Conservation (phyloP, 2,797 vertebrate species). For the Alcedo atthis region DNA sequence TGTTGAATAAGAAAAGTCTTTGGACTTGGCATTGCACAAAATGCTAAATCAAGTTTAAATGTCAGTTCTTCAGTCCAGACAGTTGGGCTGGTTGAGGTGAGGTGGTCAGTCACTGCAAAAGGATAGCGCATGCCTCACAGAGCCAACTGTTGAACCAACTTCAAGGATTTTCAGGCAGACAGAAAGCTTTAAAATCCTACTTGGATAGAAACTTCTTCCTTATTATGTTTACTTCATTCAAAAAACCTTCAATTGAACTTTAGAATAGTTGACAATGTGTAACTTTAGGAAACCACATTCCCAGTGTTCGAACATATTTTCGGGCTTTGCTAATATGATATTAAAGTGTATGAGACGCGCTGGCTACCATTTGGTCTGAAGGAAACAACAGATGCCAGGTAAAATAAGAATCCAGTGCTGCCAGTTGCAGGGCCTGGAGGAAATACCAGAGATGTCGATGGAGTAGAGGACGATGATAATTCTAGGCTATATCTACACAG, state of each 20-base stretch:
- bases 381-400: constrained; percentile 71
- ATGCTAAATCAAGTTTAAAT: constrained; percentile 39
- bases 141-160: not conserved
- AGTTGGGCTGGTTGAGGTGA: constrained; percentile 4
- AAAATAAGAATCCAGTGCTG: constrained; percentile 69
- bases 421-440: constrained; percentile 62
- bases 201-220: not conserved
- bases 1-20: constrained; percentile 42
- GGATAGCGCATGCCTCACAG: not conserved
- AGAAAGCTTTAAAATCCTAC: not conserved
- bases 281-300: constrained; percentile 56
- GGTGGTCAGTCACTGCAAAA: not conserved
- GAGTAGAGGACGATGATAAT: constrained; percentile 59
- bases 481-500: constrained; percentile 60
- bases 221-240: not conserved
- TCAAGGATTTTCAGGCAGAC: not conserved
- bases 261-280: constrained; percentile 26
- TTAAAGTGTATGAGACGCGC: constrained; percentile 56
- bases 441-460: constrained; percentile 67
- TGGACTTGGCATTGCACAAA: constrained; percentile 16
- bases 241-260: constrained; percentile 24
- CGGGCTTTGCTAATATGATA: constrained; percentile 54
- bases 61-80: not conserved
- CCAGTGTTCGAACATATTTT: constrained; percentile 41
- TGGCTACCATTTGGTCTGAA: constrained; percentile 67